Evolutionary conservation across 2,797 vertebrate species (phyloP), one percentile per base, ranked within the genome.

Genomic region (Buphagus erythrorhynchus): DNA sequence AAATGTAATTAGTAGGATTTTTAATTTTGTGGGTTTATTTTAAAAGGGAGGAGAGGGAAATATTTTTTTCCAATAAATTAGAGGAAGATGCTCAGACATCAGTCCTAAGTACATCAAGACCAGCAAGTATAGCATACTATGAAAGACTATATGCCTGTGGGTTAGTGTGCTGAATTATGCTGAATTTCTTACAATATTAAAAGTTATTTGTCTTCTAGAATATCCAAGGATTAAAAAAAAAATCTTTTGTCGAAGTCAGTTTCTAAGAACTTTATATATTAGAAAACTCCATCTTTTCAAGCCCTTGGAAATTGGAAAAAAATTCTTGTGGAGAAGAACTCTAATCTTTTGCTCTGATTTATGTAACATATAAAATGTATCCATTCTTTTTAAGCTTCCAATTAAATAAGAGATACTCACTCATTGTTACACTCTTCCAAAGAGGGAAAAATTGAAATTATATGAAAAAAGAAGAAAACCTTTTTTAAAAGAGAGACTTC

Each of bases 321-420:
- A 94, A 13, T 0, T 38, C 6, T 55, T 74, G 21, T 43, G 43
- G 52, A 67, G 81, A 57, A 35, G 12, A 68, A 24, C 11, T 72
- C 22, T 69, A 38, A 83, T 86, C 46, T 86, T 40, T 84, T 68
- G 5, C 48, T 92, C 51, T 94, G 94, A 96, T 92, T 95, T 95
- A 73, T 80, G 55, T 83, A 94, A 57, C 26, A 3, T 46, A 59
- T 36, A 77, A 91, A 97, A 86, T 85, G 54, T 84, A 87, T 77
- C 51, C 55, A 71, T 85, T 59, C 31, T 62, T 90, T 94, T 94
- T 72, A 93, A 76, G 11, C 11, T 72, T 90, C 40, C 69, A 84
- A 38, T 96, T 97, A 85, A 63, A 82, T 75, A 89, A 52, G 57
- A 77, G 61, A 38, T 81, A 72, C 49, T 88, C 11, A 48, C n/a